phyloP scores from a whole-genome alignment of 2,888 invertebrate genomes.

The Dichetophora obliterata region DNA sequence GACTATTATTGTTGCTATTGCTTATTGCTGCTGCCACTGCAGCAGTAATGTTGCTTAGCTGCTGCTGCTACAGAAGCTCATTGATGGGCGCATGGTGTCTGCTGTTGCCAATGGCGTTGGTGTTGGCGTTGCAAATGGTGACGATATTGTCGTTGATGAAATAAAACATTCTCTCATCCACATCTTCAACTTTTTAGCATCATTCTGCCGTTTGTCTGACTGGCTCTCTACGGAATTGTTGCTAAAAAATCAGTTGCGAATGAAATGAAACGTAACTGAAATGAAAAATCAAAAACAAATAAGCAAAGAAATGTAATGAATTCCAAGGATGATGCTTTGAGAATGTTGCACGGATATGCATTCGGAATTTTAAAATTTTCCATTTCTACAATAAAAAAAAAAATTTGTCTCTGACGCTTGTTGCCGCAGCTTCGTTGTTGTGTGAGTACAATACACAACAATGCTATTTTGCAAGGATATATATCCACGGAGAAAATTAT shows the following conservation, averaged over 20 bases:
- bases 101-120: slow-evolving; percentile 8
- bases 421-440: background rate
- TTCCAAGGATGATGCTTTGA: slow-evolving; percentile 26
- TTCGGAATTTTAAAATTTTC: slow-evolving; percentile 32
- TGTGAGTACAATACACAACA: background rate
- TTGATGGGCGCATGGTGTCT: slow-evolving; percentile 3
- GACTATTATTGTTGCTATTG: background rate
- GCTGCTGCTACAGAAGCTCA: background rate
- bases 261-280: slow-evolving; percentile 41
- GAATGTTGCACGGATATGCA: slow-evolving; percentile 29
- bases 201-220: too few relatives aligned
- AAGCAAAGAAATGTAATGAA: slow-evolving; percentile 37
- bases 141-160: slow-evolving; percentile 11
- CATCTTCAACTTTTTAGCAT: background rate
- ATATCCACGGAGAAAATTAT: background rate
- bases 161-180: slow-evolving; percentile 10
- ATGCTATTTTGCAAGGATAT: background rate
- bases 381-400: background rate
- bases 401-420: background rate
- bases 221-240: slow-evolving; percentile 18
- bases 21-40: background rate
- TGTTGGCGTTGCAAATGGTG: slow-evolving; percentile 18
- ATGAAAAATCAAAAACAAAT: slow-evolving; percentile 49
- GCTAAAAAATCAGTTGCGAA: slow-evolving; percentile 30
- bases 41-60: background rate